Base-by-base conservation (phyloP, 2,888 invertebrate genomes). In the Criorhina ranunculi region DNA sequence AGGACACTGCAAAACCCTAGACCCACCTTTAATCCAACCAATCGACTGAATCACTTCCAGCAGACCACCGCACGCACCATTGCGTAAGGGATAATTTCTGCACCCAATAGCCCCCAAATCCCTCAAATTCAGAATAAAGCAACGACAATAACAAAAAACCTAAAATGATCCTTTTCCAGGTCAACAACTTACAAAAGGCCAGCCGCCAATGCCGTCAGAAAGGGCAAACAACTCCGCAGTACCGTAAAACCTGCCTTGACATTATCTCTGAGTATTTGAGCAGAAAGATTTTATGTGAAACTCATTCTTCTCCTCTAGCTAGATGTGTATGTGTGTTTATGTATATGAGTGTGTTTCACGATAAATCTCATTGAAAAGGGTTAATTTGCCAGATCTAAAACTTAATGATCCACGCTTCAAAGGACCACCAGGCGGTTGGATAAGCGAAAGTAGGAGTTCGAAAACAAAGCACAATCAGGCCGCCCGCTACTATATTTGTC, bases 351-450 rank as follows among this genome's bases (percentile, higher is more conserved):
- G n/a, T n/a, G 15, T 15, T 62, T 69, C 9, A 57, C 67, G 40
- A 75, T 73, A 79, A 83, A 83, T 79, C 67, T 83, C 73, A 69
- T 67, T 69, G 79, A 73, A 79, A 81, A 79, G 73, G 83, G 79
- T 69, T 83, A 83, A 79, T 78, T 83, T 79, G 79, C 53, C 57
- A 83, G 73, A 79, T 83, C 79, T 64, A 51, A 64, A 81, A 83
- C 67, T 79, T 78, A 67, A 83, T 77, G 77, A 77, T 60, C 51
- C 77, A 79, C 73, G 67, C 44, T 59, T 42, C 73, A 64, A 79
- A 66, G 64, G 37, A 64, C 42, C 57, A 8, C 64, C 40, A 64
- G 35, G 42, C 66, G 49, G 8, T 51, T 12, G 62, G 67, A 64
- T 75, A 73, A 75, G 40, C 53, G 15, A 51, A 35, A 24, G 53